Percentiles rank a stretch among this genome's conserved stretches.
phyloP scores from a whole-genome alignment of 2,888 invertebrate genomes.

The Drosophila picticornis region DNA sequence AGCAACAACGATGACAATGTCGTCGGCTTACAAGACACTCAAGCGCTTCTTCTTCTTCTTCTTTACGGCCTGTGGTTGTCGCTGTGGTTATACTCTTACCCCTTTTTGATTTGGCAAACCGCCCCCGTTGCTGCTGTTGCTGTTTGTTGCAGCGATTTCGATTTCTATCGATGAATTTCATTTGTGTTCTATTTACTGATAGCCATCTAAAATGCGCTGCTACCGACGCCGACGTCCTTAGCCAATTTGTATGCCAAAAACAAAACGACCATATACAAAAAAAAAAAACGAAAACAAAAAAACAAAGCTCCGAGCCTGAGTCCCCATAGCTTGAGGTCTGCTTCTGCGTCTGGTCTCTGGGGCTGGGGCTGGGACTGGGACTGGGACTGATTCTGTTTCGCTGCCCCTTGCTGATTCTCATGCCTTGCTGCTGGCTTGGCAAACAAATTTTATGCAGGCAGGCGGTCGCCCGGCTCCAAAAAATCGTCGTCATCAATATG shows the following conservation, averaged over 20 bases:
- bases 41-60: conserved; percentile 12
- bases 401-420: conserved; percentile 60
- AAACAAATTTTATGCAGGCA: conserved; percentile 80
- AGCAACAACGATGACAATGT: conserved; percentile 24
- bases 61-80: conserved; percentile 13
- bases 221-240: conserved; percentile 64
- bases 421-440: conserved; percentile 42
- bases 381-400: conserved; percentile 21
- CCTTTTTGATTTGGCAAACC: conserved; percentile 50
- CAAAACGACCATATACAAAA: conserved; percentile 10
- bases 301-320: conserved; percentile 3
- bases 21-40: conserved; percentile 31
- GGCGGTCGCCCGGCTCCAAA: conserved; percentile 45
- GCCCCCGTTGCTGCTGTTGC: conserved; percentile 42
- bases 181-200: conserved; percentile 84
- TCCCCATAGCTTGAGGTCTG: conserved; percentile 2
- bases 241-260: conserved; percentile 71
- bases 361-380: conserved; percentile 1
- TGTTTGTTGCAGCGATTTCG: conserved; percentile 67
- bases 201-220: conserved; percentile 82
- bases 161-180: conserved; percentile 84
- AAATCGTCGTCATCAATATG: conserved; percentile 66
- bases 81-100: conserved; percentile 10
- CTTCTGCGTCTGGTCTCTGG: conserved; percentile 4
- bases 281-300: neutral